Percentiles rank a stretch among this genome's conserved stretches.
Conservation (phyloP, 2,797 vertebrate species). For the Emydoidea blandingii region DNA sequence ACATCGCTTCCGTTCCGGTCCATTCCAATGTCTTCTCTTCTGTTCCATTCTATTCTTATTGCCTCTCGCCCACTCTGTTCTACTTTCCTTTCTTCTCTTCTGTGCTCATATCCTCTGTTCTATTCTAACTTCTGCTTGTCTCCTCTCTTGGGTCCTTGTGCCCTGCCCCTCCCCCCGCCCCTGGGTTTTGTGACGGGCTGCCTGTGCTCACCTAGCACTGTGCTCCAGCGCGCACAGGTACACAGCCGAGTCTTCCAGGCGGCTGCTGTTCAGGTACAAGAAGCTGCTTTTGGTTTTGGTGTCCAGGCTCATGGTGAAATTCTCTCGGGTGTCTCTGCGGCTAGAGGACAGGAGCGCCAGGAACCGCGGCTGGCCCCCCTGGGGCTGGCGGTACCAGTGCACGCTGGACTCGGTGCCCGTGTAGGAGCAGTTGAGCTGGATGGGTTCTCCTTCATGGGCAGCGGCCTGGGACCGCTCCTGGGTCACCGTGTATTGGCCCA, state of each 20-base stretch:
- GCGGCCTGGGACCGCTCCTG: neutral
- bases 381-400: slow-evolving; percentile 43
- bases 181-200: too few relatives aligned
- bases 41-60: too few relatives aligned
- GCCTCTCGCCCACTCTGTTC: too few relatives aligned
- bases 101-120: too few relatives aligned
- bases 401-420: neutral
- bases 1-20: neutral
- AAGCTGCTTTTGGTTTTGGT: neutral
- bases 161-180: too few relatives aligned
- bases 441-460: neutral
- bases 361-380: neutral
- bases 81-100: neutral
- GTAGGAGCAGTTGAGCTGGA: neutral
- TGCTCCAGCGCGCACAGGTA: too few relatives aligned
- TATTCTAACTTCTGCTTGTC: too few relatives aligned
- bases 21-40: neutral
- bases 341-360: neutral
- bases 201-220: too few relatives aligned
- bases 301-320: neutral
- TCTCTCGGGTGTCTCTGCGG: neutral
- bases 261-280: neutral
- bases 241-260: too few relatives aligned
- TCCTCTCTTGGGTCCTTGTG: too few relatives aligned
- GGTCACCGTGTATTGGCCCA: neutral